phyloP scores from a whole-genome alignment of 1,140 invertebrate genomes.

The Drosophila nannoptera region DNA sequence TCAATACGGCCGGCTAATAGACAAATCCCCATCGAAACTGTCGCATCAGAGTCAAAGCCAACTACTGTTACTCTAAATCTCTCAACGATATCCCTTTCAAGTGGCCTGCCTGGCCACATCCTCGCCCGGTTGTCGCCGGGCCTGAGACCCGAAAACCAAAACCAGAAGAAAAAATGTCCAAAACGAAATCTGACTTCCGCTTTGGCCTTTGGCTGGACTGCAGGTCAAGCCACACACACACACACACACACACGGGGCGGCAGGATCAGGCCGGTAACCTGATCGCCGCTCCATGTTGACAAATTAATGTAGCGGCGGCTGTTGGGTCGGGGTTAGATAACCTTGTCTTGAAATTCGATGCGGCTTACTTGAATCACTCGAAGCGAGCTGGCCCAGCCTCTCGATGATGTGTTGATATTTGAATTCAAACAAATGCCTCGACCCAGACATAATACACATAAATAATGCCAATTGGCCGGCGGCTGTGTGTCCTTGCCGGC shows the following conservation, averaged over 20 bases:
- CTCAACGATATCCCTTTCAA: conserved; percentile 43
- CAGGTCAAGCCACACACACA: conserved; percentile 54
- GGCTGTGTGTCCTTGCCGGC: conserved; percentile 18
- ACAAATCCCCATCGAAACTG: conserved; percentile 38
- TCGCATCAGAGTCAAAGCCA: conserved; percentile 32
- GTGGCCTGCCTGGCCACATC: conserved; percentile 32
- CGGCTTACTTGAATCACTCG: conserved; percentile 49
- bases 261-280: conserved; percentile 31
- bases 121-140: conserved; percentile 37
- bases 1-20: conserved; percentile 33
- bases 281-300: conserved; percentile 38
- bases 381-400: conserved; percentile 24
- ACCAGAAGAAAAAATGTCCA: conserved; percentile 22
- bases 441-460: conserved; percentile 54
- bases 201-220: conserved; percentile 28
- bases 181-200: conserved; percentile 55
- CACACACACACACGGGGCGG: conserved; percentile 10
- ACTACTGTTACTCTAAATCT: conserved; percentile 32
- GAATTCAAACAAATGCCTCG: conserved; percentile 66
- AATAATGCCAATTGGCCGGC: conserved; percentile 57
- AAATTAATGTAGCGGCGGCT: conserved; percentile 42
- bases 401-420: conserved; percentile 71
- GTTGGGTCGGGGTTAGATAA: conserved; percentile 25
- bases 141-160: conserved; percentile 24
- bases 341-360: conserved; percentile 53